A percentile compares a stretch with the other conserved stretches of the same genome.
Conservation (phyloP, 2,113 vertebrate species). For the Crotalus horridus region DNA sequence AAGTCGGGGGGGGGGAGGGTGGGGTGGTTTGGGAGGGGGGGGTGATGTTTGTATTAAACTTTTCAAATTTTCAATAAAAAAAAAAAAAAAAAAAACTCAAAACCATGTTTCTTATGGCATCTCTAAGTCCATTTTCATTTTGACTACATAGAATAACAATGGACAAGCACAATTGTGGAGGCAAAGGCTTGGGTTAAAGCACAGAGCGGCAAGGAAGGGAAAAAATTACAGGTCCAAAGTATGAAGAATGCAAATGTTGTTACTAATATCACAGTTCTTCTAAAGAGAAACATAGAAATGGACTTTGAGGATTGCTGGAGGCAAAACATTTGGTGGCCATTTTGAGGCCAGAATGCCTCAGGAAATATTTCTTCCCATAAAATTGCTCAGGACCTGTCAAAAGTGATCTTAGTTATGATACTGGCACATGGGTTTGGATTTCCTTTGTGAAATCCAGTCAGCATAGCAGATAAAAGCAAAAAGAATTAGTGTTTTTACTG, state of each 20-base stretch:
- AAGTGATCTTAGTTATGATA: background rate
- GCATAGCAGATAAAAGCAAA: background rate
- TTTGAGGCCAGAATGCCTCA: background rate
- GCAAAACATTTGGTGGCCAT: background rate
- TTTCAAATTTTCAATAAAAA: too few species aligned
- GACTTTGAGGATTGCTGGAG: background rate
- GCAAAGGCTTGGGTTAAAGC: background rate
- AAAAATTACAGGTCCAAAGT: background rate
- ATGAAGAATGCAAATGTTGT: background rate
- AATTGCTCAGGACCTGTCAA: background rate
- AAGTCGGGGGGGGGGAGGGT: too few species aligned
- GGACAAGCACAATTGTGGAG: background rate
- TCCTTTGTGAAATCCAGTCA: background rate
- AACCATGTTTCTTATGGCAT: background rate
- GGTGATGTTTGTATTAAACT: too few species aligned
- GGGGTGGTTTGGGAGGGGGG: too few species aligned
- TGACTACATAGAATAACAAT: background rate
- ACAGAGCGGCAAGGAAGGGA: background rate
- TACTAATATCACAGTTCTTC: background rate
- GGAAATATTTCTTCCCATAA: background rate
- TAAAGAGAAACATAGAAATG: background rate
- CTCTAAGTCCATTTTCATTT: background rate
- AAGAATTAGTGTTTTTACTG: background rate
- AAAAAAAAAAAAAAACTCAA: too few species aligned
- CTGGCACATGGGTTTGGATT: background rate